These are phyloP conservation scores for Chaenocephalus aceratus DNA, from an alignment of 2,113 vertebrate species.

Conservation along the genomic window DNA sequence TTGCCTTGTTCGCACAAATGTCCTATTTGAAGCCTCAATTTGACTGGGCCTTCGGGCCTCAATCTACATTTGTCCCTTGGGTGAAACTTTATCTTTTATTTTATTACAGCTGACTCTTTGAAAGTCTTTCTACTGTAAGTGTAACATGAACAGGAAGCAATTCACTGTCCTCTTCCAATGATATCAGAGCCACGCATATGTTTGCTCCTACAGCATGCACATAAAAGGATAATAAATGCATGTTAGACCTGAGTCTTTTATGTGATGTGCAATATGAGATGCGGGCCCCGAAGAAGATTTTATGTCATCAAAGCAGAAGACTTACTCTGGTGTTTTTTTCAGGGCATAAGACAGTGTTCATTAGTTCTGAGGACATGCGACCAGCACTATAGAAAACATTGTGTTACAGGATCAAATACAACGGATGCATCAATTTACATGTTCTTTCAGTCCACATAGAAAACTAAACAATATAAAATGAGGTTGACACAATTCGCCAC, in stretches of 20 bases:
- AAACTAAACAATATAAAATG: not conserved
- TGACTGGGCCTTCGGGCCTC: constrained; percentile 20
- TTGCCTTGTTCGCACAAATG: constrained; percentile 17
- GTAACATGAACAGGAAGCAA: constrained; percentile 12
- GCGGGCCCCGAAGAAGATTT: constrained; percentile 16
- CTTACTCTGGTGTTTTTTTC: constrained; percentile 38
- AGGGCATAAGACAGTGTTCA: not conserved
- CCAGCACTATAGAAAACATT: not conserved
- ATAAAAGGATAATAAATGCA: constrained; percentile 39
- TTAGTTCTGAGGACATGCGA: constrained; percentile 27
- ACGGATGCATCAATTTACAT: not conserved
- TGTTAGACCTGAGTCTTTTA: constrained; percentile 44
- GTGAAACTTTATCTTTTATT: constrained; percentile 50
- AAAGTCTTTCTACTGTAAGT: constrained; percentile 27
- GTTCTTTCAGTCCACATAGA: not conserved
- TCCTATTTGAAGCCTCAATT: constrained; percentile 35
- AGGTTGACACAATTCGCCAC: constrained; percentile 18
- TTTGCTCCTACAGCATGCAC: constrained; percentile 31
- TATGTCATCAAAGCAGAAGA: constrained; percentile 47
- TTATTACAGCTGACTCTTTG: constrained; percentile 29
- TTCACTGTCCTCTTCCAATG: constrained; percentile 21
- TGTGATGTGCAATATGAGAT: constrained; percentile 32
- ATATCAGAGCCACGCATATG: constrained; percentile 28
- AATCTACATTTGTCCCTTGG: constrained; percentile 36
- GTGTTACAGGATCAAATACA: constrained; percentile 18